A percentile compares a stretch with the other conserved stretches of the same genome.
phyloP scores from a whole-genome alignment of 2,797 vertebrate genomes.

The Sebastiscus tertius region DNA sequence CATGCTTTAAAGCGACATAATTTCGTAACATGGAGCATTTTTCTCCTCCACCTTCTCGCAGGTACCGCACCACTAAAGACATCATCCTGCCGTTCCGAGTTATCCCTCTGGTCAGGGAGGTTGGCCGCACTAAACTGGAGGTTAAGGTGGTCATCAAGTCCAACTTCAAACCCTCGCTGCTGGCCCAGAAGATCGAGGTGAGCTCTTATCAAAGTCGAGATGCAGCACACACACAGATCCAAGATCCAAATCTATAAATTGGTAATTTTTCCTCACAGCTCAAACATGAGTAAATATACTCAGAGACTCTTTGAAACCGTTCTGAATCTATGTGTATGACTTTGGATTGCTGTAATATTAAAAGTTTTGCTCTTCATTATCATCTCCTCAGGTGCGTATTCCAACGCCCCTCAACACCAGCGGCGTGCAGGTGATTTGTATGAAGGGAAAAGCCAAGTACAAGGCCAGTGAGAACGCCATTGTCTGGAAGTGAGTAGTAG shows the following conservation, averaged over 20 bases:
- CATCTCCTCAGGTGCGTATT: slow-evolving; percentile 90
- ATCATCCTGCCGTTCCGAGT: slow-evolving; percentile 99
- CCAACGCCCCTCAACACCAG: slow-evolving; percentile 98
- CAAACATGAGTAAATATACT: background rate
- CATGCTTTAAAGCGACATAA: background rate
- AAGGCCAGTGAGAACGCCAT: slow-evolving; percentile 99
- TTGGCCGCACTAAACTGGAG: slow-evolving; percentile 97
- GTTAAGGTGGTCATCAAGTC: slow-evolving; percentile 99
- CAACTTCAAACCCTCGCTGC: slow-evolving; percentile 97
- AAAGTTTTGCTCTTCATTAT: background rate
- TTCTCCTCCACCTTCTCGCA: slow-evolving; percentile 43
- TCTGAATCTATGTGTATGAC: background rate
- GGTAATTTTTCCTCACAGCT: background rate
- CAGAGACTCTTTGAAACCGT: no score
- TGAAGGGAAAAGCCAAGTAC: slow-evolving; percentile 99
- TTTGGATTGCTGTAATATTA: background rate
- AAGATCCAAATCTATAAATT: background rate
- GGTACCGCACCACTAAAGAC: slow-evolving; percentile 99
- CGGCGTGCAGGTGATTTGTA: slow-evolving; percentile 98
- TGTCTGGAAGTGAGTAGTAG: slow-evolving; percentile 95
- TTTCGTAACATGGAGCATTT: background rate
- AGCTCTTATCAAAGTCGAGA: slow-evolving; percentile 13
- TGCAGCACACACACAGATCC: background rate
- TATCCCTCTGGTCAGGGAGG: slow-evolving; percentile 96
- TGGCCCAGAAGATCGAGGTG: slow-evolving; percentile 99